These are phyloP conservation scores for Agrochola macilenta DNA, from an alignment of 2,888 invertebrate species.

Conservation along the genomic window DNA sequence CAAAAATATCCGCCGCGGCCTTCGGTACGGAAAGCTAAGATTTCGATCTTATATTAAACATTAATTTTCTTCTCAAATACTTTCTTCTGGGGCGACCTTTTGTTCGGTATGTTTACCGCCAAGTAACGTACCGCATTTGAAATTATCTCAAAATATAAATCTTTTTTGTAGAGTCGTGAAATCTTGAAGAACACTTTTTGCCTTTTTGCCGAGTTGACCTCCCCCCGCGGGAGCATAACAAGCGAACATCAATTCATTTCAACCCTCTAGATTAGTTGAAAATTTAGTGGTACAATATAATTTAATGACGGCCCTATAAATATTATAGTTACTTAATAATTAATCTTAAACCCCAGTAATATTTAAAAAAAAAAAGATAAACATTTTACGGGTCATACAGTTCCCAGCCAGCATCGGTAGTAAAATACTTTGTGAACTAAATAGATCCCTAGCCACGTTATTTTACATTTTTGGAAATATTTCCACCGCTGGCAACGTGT, in stretches of 20 bases:
- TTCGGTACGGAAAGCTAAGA: slow-evolving; percentile 68
- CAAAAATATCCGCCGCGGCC: slow-evolving; percentile 67
- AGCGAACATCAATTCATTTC: slow-evolving; percentile 5
- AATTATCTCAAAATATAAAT: slow-evolving; percentile 72
- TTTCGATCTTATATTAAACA: slow-evolving; percentile 74
- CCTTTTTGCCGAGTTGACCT: slow-evolving; percentile 40
- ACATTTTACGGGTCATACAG: slow-evolving; percentile 5
- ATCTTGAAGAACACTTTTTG: slow-evolving; percentile 50
- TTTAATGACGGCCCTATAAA: slow-evolving; percentile 14
- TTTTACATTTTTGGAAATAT: slow-evolving; percentile 65
- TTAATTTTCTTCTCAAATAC: slow-evolving; percentile 75
- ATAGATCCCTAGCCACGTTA: slow-evolving; percentile 60
- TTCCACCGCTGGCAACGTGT: slow-evolving; percentile 56
- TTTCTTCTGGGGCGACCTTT: slow-evolving; percentile 69
- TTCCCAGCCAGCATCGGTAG: slow-evolving; percentile 22
- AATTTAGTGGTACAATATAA: slow-evolving; percentile 16
- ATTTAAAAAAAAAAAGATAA: slow-evolving; percentile 13
- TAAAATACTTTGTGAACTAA: slow-evolving; percentile 54
- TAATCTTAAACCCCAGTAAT: no score
- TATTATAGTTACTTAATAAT: slow-evolving; percentile 27
- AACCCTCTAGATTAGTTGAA: slow-evolving; percentile 32
- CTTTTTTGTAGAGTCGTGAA: slow-evolving; percentile 65
- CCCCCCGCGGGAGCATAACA: neutral
- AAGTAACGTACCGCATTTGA: slow-evolving; percentile 66
- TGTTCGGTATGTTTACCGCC: slow-evolving; percentile 71